Conservation (phyloP, 2,888 invertebrate genomes). For the Ennomos quercinarius region DNA sequence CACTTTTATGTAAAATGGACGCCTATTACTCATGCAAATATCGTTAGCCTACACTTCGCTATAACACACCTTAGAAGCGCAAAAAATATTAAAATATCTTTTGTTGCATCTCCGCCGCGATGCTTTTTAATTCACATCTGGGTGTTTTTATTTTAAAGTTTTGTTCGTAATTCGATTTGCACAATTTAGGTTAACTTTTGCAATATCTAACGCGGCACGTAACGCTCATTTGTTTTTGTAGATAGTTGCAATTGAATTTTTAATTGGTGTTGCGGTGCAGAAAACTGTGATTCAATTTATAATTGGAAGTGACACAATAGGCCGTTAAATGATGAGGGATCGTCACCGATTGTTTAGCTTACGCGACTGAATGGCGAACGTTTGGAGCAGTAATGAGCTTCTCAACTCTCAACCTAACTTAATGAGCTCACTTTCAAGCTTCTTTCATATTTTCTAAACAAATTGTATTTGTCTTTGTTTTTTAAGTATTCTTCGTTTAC, state of each 20-base stretch:
- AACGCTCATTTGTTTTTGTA: conserved; percentile 9
- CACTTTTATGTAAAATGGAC: conserved; percentile 81
- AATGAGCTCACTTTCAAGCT: conserved; percentile 60
- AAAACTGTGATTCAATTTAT: conserved; percentile 65
- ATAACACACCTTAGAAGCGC: conserved; percentile 51
- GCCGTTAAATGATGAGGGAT: conserved; percentile 68
- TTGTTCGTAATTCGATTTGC: conserved; percentile 8
- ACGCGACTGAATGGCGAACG: conserved; percentile 67
- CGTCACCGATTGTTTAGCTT: conserved; percentile 67
- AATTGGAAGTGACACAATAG: conserved; percentile 70
- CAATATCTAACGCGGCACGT: conserved; percentile 9
- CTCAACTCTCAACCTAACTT: conserved; percentile 54
- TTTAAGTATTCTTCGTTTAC: conserved; percentile 22
- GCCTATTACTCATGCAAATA: conserved; percentile 81
- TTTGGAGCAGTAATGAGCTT: conserved; percentile 71
- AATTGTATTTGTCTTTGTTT: conserved; percentile 46
- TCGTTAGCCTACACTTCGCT: conserved; percentile 66
- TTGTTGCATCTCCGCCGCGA: conserved; percentile 41
- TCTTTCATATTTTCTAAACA: conserved; percentile 41
- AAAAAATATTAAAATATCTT: conserved; percentile 52
- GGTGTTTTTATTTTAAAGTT: conserved; percentile 18
- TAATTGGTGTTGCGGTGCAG: conserved; percentile 55
- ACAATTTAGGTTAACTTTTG: conserved; percentile 7
- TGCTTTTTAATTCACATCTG: conserved; percentile 31
- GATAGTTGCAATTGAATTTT: conserved; percentile 43